Evolutionary conservation across 2,797 vertebrate genomes (phyloP).

Genomic region (Tangara arthus): DNA sequence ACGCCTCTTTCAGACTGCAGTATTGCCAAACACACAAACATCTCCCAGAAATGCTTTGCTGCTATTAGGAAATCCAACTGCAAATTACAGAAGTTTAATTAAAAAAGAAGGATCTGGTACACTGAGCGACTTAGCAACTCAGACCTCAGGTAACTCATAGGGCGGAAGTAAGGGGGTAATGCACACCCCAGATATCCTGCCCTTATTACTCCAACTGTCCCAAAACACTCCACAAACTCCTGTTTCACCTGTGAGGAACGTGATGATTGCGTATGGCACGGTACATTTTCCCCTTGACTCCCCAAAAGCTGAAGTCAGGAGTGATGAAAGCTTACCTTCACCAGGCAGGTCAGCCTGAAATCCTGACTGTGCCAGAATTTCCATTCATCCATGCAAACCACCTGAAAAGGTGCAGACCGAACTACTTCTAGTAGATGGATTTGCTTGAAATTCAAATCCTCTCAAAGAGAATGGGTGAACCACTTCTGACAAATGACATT

Average conservation of each 20-base stretch:
- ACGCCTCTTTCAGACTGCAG: background rate
- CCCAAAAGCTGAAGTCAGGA: background rate
- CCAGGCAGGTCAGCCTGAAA: background rate
- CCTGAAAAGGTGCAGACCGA: background rate
- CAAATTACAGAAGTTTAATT: background rate
- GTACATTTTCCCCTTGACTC: background rate
- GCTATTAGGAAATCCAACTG: slow-evolving; percentile 15
- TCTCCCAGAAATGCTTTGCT: background rate
- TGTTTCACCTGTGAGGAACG: background rate
- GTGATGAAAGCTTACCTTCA: background rate
- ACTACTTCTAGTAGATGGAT: background rate
- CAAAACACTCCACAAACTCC: background rate
- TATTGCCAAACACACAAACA: background rate
- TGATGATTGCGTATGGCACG: accelerated
- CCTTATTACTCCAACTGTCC: background rate
- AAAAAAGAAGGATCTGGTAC: background rate
- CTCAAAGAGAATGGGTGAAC: background rate
- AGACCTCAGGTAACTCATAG: background rate
- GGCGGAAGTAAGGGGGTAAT: background rate
- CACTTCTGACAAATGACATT: background rate
- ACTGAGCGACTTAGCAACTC: slow-evolving; percentile 1
- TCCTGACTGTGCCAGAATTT: background rate
- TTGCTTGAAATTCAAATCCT: slow-evolving; percentile 9
- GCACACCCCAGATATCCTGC: background rate
- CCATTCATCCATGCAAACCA: background rate